A percentile compares a stretch with the other conserved stretches of the same genome.
Conservation (phyloP, 2,113 vertebrate species). For the Condylura cristata region DNA sequence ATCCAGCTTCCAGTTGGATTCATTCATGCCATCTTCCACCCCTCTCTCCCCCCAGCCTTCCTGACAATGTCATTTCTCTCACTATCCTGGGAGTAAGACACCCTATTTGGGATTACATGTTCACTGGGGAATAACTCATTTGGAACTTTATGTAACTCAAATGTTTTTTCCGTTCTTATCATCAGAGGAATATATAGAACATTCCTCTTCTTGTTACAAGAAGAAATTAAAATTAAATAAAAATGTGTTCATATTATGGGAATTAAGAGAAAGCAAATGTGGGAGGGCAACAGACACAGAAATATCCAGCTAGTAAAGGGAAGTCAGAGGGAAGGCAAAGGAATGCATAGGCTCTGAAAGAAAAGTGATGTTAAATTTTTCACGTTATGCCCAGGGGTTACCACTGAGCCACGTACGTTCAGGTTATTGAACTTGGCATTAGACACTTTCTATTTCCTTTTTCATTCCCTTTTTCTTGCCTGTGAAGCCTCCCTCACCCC, state of each 20-base stretch:
- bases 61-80: background rate
- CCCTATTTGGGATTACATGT: background rate
- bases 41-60: background rate
- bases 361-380: background rate
- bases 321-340: background rate
- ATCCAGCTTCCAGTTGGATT: background rate
- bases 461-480: background rate
- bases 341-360: background rate
- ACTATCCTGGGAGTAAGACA: background rate
- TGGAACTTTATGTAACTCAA: background rate
- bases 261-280: background rate
- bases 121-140: background rate
- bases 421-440: background rate
- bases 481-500: background rate
- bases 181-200: background rate
- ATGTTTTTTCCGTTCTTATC: conserved; percentile 31
- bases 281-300: background rate
- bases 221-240: conserved; percentile 28
- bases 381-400: background rate
- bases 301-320: background rate
- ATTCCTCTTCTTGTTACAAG: conserved; percentile 25
- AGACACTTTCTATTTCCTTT: background rate
- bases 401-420: background rate
- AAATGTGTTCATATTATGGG: conserved; percentile 37
- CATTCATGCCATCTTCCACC: background rate